Conservation (phyloP, 23 tunicate species). For the Styela plicata region DNA sequence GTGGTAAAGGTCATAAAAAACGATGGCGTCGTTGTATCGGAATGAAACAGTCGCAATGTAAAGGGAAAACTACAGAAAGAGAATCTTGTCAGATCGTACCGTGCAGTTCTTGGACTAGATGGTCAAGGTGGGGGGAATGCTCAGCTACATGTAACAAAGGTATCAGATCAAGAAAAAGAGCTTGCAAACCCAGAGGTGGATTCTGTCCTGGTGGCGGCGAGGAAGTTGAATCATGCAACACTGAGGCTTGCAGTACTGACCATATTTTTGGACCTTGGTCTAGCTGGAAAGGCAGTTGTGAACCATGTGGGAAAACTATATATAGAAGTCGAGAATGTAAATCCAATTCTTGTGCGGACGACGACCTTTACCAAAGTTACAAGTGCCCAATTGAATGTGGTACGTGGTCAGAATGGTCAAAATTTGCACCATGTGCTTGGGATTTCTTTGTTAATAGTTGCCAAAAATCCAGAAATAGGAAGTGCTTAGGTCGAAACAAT, state of each 20-base stretch:
- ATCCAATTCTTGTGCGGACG: background rate
- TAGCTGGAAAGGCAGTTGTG: conserved; percentile 9
- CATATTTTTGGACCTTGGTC: conserved; percentile 14
- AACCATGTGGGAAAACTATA: conserved; percentile 10
- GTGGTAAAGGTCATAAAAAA: conserved; percentile 41
- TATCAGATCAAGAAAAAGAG: conserved; percentile 6
- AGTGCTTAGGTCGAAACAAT: background rate
- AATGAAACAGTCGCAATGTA: conserved; percentile 14
- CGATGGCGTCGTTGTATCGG: conserved; percentile 42
- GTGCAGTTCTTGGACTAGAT: conserved; percentile 16
- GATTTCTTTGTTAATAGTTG: background rate
- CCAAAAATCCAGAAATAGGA: background rate
- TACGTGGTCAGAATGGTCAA: background rate
- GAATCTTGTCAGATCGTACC: conserved; percentile 5
- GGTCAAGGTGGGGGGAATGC: conserved; percentile 18
- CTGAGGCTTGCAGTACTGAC: background rate
- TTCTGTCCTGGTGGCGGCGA: conserved; percentile 11
- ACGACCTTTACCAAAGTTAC: background rate
- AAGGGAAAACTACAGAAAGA: background rate
- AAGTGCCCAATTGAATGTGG: conserved; percentile 15
- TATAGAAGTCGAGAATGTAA: conserved; percentile 16
- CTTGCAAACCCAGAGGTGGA: conserved; percentile 12
- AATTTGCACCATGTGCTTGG: background rate
- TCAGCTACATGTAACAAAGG: conserved; percentile 17
- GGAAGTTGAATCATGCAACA: conserved; percentile 8